Percentiles rank a stretch among this genome's conserved stretches.
Evolutionary conservation across 1,140 invertebrate species (phyloP).

Genomic region (Thaumetopoea pityocampa): DNA sequence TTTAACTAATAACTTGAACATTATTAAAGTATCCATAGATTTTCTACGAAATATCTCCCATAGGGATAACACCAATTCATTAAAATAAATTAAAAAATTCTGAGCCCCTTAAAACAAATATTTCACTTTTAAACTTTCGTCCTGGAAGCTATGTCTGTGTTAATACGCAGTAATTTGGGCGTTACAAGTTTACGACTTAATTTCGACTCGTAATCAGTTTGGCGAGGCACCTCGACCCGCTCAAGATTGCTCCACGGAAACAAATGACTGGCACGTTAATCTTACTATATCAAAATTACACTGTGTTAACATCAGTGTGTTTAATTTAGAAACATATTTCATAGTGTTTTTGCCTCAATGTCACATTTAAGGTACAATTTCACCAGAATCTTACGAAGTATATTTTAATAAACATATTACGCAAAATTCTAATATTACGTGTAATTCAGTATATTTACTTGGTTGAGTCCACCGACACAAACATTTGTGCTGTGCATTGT

Average conservation of each 20-base stretch:
- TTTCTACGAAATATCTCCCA: too few relatives aligned
- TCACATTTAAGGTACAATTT: conserved; percentile 2
- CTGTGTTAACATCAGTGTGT: conserved; percentile 24
- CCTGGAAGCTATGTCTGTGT: conserved; percentile 33
- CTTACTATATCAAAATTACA: conserved; percentile 39
- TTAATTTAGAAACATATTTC: conserved; percentile 19
- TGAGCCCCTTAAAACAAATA: conserved; percentile 17
- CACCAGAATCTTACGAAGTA: too few relatives aligned
- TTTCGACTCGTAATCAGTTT: conserved; percentile 68
- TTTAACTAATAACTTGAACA: too few relatives aligned
- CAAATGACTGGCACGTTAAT: conserved; percentile 47
- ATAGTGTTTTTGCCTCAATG: conserved; percentile 8
- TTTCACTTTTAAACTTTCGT: conserved; percentile 20
- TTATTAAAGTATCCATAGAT: too few relatives aligned
- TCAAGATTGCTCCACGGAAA: conserved; percentile 55
- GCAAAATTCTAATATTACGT: too few relatives aligned
- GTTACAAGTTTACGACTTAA: conserved; percentile 65
- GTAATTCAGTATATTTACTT: too few relatives aligned
- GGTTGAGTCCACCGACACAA: too few relatives aligned
- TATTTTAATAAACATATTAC: too few relatives aligned
- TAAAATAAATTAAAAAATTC: too few relatives aligned
- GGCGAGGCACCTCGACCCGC: conserved; percentile 46
- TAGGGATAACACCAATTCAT: too few relatives aligned
- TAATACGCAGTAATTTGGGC: conserved; percentile 55
- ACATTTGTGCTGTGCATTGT: too few relatives aligned